Base-by-base conservation (phyloP, 2,797 vertebrate genomes). In the Hydrocynus forskahlii region DNA sequence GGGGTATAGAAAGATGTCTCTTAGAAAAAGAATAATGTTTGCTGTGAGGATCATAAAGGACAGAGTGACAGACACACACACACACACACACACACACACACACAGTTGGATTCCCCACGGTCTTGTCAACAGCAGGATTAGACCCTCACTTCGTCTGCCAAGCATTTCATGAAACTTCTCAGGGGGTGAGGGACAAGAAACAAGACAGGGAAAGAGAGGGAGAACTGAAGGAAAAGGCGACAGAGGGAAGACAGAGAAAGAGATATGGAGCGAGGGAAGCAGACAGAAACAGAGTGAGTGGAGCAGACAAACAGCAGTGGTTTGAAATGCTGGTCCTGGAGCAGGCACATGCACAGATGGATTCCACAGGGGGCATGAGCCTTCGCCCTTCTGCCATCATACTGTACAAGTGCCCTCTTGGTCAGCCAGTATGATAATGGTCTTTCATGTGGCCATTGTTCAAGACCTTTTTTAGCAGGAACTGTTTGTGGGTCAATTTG, bases 111-210 rank as follows among this genome's bases (percentile, higher is more conserved):
- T 83, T 88, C 89, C 85, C 87, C 23, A 57, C 57, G 43, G 83
- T 45, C 79, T 81, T 88, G 85, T 86, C 88, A 86, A 84, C 79
- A 85, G 80, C 83, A 72, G 84, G 80, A 87, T 89, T 89, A 87
- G 84, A 83, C 84, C 71, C 64, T 86, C 50, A 78, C 81, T 86
- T 72, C 5, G 29, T 68, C 82, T 85, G 84, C 83, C 75, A 82
- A 82, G 75, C 62, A 17, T 85, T 86, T 86, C 85, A 84, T 78
- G 72, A 76, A 84, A 76, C 79, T 84, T 85, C 67, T 69, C 69
- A 75, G 35, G 66, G 67, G 29, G 67, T 67, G 38, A 75, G 75
- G 66, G 74, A 81, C 70, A 72, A 62, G 55, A 50, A 62, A 23
- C 19, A 14, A 74, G 70, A 79, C 16, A 67, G 43, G 4, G 35